phyloP scores from a whole-genome alignment of 1,140 invertebrate species.

The Uloborus diversus region DNA sequence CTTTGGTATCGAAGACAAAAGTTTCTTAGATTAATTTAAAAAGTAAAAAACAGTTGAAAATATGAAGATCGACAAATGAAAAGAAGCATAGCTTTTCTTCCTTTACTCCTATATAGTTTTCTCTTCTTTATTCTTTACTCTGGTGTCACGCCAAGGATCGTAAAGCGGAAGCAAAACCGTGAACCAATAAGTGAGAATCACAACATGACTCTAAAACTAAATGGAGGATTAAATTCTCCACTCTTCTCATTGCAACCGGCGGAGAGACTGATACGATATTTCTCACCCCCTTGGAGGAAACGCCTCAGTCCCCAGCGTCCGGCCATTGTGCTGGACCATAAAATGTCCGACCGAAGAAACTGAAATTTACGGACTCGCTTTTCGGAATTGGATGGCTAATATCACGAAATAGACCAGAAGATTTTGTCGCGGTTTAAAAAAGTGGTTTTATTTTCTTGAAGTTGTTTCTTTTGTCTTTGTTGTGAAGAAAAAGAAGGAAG shows the following conservation, averaged over 20 bases:
- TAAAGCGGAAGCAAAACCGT: conserved; percentile 40
- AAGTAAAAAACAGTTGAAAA: too few species aligned
- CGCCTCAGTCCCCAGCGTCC: background rate
- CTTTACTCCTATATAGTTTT: too few species aligned
- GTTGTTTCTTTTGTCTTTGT: background rate
- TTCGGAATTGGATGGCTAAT: background rate
- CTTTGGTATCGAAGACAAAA: too few species aligned
- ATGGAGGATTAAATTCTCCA: conserved; percentile 54
- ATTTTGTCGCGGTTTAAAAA: background rate
- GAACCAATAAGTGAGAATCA: conserved; percentile 32
- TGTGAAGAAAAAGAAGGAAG: background rate
- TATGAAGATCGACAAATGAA: too few species aligned
- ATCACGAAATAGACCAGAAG: too few species aligned
- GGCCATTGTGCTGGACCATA: conserved; percentile 19
- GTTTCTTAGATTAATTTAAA: too few species aligned
- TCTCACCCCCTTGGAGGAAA: background rate
- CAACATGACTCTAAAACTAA: conserved; percentile 51
- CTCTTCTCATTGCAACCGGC: too few species aligned
- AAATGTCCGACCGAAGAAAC: conserved; percentile 9
- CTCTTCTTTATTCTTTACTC: too few species aligned
- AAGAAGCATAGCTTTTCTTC: too few species aligned
- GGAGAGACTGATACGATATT: background rate
- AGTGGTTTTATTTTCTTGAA: background rate
- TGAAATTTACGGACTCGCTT: conserved; percentile 15
- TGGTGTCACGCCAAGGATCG: too few species aligned